Evolutionary conservation across 2,113 vertebrate genomes (phyloP).

Genomic region (Phycodurus eques): DNA sequence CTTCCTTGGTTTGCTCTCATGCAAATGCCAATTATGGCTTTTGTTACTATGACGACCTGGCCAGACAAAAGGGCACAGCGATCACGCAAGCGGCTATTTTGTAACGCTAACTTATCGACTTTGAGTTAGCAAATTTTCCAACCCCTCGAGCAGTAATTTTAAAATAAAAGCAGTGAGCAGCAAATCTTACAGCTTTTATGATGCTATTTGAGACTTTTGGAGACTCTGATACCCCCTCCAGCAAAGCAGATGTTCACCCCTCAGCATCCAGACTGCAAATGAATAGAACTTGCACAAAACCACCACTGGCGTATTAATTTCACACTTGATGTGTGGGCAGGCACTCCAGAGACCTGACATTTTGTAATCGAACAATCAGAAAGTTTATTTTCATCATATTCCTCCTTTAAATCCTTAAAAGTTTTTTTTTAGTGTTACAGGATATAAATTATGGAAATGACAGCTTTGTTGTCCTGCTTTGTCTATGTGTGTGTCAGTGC

Average conservation of each 20-base stretch:
- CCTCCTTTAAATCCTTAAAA: not conserved
- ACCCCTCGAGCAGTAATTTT: not conserved
- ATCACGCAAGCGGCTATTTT: not conserved
- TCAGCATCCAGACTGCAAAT: no score
- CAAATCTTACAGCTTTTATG: not conserved
- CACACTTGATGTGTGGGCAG: not conserved
- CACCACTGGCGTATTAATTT: not conserved
- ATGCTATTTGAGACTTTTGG: no score
- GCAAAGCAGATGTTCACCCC: not conserved
- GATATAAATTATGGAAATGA: not conserved
- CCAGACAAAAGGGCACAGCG: no score
- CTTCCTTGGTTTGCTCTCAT: no score
- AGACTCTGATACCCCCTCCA: not conserved
- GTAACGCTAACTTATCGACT: not conserved
- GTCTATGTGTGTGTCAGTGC: not conserved
- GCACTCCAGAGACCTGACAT: not conserved
- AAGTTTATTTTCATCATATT: not conserved
- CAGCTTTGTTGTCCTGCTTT: not conserved
- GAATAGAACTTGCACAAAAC: no score
- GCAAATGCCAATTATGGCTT: no score
- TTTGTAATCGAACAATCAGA: not conserved
- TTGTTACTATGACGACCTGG: no score
- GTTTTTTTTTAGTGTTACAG: not conserved
- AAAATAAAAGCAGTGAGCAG: not conserved
- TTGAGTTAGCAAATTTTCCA: not conserved